Evolutionary conservation across 2,113 vertebrate genomes (phyloP), one percentile per base, ranked within the genome.

Genomic region (Strix aluco): DNA sequence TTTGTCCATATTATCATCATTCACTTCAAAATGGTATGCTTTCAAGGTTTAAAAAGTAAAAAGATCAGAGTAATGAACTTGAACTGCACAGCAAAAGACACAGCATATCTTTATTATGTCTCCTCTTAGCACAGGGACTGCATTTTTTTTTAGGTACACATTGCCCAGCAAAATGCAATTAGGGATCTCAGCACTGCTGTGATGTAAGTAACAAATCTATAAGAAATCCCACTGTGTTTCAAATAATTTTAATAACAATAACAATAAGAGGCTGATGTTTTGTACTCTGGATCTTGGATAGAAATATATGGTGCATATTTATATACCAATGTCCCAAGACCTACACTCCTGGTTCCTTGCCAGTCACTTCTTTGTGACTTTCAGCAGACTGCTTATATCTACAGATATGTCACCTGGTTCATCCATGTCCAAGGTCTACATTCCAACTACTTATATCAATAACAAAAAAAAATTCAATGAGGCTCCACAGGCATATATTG

Each of bases 1-100:
- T 85, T 93, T 90, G 26, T 77, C 72, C 75, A 46, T 86, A 91
- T 73, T 92, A 78, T 90, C 77, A 86, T 91, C 32, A 86, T 85
- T 96, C 62, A 67, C 11, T 82, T 88, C 44, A 83, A 84, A 97
- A 66, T 55, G 13, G 47, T 66, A 80, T 57, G 38, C 49, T 92
- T 94, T 87, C 69, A 92, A 67, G 29, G 30, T 81, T 92, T 94
- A 75, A 86, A 71, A 95, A 92, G 25, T 34, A 74, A 84, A 92
- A 90, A 58, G 14, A 88, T 88, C 63, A 36, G 42, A 82, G 16
- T 63, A 86, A 55, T 79, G 73, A 81, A 63, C 34, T 92, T 89
- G 62, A 92, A 93, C 18, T 38, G 22, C 27, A 34, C 21, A 62
- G 59, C 30, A 73, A 85, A 90, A 91, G 34, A 75, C 32, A 52